Evolutionary conservation across 92 coral and sea anemone species (phyloP).

Genomic region (Pocillopora meandrina): DNA sequence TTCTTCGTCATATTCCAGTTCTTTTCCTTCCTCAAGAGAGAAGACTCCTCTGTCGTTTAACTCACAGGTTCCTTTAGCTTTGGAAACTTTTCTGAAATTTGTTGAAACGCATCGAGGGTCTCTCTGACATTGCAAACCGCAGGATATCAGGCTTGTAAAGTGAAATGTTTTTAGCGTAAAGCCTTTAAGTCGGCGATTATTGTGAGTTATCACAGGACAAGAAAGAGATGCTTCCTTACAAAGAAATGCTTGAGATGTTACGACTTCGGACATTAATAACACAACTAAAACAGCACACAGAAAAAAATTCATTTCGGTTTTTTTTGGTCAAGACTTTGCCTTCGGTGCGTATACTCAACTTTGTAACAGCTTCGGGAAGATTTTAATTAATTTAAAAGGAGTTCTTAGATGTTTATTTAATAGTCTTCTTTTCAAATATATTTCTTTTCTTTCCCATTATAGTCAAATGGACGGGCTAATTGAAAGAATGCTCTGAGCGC

Average conservation of each 20-base stretch:
- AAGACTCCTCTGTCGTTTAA: conserved; percentile 4
- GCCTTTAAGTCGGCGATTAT: conserved; percentile 11
- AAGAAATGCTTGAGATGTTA: background rate
- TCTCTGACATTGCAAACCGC: conserved; percentile 19
- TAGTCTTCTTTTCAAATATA: background rate
- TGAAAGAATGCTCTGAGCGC: too few relatives aligned
- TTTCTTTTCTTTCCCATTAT: too few relatives aligned
- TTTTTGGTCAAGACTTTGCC: background rate
- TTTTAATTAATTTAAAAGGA: background rate
- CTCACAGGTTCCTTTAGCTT: conserved; percentile 12
- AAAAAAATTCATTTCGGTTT: background rate
- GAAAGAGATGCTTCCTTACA: background rate
- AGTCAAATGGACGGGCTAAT: too few relatives aligned
- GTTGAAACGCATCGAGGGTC: conserved; percentile 19
- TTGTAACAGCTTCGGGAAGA: background rate
- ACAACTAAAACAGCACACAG: background rate
- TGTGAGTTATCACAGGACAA: conserved; percentile 6
- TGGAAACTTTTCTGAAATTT: conserved; percentile 7
- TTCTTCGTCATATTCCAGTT: conserved; percentile 14
- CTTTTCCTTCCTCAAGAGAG: background rate
- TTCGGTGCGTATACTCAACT: background rate
- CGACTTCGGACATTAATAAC: background rate
- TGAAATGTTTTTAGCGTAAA: conserved; percentile 1
- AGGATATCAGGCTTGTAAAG: background rate
- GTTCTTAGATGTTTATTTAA: background rate